Base-by-base conservation (phyloP, 2,888 invertebrate genomes). In the Trachelus iudaicus region DNA sequence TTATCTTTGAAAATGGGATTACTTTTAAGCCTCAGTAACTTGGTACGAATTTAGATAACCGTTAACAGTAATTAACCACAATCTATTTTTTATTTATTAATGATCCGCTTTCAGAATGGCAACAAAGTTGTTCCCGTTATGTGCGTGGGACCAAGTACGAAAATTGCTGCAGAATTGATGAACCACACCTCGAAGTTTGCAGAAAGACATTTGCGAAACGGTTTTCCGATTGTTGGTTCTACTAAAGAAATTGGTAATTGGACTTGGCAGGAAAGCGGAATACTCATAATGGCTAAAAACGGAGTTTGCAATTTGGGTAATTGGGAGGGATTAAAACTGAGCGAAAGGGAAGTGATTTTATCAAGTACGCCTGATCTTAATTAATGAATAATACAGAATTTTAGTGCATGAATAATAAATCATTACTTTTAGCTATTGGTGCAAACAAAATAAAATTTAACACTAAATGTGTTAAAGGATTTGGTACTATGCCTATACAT, bases 261-360 rank as follows among this genome's bases (percentile, higher is more conserved):
- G 12, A 75, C 73, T 73, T 85, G 85, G 85, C 79, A 82, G 12
- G 81, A 83, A 75, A 82, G 81, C 33, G 86, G 85, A 30, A 81
- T 84, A 12, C 81, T 86, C 11, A 75, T 83, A 37, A 76, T 79
- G 76, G 84, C 85, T 11, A 81, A 79, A 69, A 81, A 81, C 4
- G 87, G 87, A 12, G 83, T 86, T 33, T 86, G 83, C 76, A 76
- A 81, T 69, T 74, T 85, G 4, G 86, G 84, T 30, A 82, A 87
- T 77, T 82, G 86, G 79, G 81, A 82, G 30, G 78, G 74, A 68
- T 82, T 83, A 73, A 82, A 81, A 75, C 73, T 78, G 23, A 80
- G 81, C 13, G 78, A 82, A 73, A 79, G 76, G 73, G 79, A 79
- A 31, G 75, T 78, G 69, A 34, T 80, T 40, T 40, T 23, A 56